Conservation (phyloP, 2,113 vertebrate species). For the Lophochroa leadbeateri region DNA sequence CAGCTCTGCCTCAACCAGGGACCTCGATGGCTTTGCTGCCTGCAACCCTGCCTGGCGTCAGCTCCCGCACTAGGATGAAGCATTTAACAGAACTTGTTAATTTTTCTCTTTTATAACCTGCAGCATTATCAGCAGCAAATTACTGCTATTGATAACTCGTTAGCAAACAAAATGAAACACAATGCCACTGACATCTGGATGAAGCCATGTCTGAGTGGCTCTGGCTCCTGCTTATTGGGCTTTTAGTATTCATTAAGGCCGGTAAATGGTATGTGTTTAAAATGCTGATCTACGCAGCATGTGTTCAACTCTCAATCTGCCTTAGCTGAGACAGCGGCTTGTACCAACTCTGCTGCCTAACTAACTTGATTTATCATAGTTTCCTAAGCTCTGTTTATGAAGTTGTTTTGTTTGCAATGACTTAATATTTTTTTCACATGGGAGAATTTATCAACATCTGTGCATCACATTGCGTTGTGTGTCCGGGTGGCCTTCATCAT, state of each 20-base stretch:
- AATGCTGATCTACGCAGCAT: slow-evolving; percentile 69
- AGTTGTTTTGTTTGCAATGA: slow-evolving; percentile 54
- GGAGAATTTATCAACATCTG: slow-evolving; percentile 62
- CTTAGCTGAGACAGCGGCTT: slow-evolving; percentile 68
- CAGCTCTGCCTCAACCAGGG: neutral
- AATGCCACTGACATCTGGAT: slow-evolving; percentile 68
- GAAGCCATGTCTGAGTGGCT: slow-evolving; percentile 59
- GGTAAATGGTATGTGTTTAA: slow-evolving; percentile 57
- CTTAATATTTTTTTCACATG: slow-evolving; percentile 57
- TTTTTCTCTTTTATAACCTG: slow-evolving; percentile 72
- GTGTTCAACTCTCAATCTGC: slow-evolving; percentile 66
- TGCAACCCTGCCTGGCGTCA: neutral
- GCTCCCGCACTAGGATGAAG: neutral
- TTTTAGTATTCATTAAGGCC: slow-evolving; percentile 76
- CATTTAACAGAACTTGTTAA: slow-evolving; percentile 56
- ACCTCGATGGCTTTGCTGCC: neutral
- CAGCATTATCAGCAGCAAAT: slow-evolving; percentile 68
- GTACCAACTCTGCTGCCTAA: slow-evolving; percentile 51
- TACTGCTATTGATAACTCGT: slow-evolving; percentile 77
- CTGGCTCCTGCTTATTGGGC: slow-evolving; percentile 64
- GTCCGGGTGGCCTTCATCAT: neutral
- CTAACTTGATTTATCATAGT: slow-evolving; percentile 64
- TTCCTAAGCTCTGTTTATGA: slow-evolving; percentile 61
- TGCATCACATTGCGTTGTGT: neutral
- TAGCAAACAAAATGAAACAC: slow-evolving; percentile 79